These are phyloP conservation scores for Lasiurus cinereus DNA, from an alignment of 2,113 vertebrate species.

Conservation along the genomic window DNA sequence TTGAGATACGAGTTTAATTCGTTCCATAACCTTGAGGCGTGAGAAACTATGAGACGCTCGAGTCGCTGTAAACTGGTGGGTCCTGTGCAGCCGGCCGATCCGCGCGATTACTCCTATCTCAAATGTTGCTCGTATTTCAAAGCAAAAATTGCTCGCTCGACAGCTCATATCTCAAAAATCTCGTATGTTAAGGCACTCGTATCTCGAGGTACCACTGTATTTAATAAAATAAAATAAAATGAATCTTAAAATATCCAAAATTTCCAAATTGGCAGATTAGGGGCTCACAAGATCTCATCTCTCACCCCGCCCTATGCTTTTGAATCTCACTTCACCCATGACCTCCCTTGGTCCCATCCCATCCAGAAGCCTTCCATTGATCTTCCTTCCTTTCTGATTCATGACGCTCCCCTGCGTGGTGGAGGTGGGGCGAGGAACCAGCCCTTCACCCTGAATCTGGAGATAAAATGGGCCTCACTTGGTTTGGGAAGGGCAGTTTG, in stretches of 20 bases:
- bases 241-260: not conserved
- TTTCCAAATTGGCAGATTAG: not conserved
- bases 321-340: not conserved
- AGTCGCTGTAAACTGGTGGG: no score
- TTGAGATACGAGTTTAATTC: no score
- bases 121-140: no score
- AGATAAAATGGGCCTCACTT: not conserved
- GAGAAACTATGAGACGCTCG: no score
- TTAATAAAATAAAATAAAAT: no score
- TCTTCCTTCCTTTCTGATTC: not conserved
- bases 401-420: rapidly evolving
- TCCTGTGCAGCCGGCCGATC: no score
- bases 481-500: not conserved
- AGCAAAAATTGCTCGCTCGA: no score
- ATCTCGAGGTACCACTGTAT: no score
- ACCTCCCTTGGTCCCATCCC: not conserved
- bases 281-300: not conserved
- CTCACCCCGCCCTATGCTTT: not conserved
- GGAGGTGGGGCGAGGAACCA: not conserved
- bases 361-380: not conserved
- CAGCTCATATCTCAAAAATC: no score
- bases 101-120: no score
- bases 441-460: not conserved
- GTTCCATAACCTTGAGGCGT: no score
- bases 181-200: no score